Conservation (phyloP, 2,797 vertebrate species). For the Botia almorhae region DNA sequence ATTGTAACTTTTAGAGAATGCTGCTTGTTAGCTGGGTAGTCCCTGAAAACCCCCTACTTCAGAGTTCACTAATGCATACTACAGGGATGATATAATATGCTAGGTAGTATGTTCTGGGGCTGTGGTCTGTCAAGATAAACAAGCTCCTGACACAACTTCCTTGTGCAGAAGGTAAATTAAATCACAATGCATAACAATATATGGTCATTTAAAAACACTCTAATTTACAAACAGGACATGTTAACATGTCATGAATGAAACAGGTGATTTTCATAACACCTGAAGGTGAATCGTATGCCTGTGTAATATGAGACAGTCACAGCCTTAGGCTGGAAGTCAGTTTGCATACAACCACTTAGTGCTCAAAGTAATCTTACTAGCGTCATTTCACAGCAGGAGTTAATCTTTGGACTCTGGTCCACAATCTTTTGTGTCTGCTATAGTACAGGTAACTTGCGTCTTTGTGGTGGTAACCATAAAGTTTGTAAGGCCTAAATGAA, state of each 20-base stretch:
- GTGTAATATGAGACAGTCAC: conserved; percentile 13
- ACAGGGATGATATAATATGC: neutral
- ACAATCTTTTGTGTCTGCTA: conserved; percentile 4
- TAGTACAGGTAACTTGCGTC: neutral
- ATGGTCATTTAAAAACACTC: neutral
- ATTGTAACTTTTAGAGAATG: too few relatives aligned
- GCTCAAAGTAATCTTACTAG: neutral
- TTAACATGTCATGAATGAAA: neutral
- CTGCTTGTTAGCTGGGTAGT: too few relatives aligned
- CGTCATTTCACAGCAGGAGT: neutral
- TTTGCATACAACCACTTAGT: neutral
- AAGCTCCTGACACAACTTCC: neutral
- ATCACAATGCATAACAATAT: neutral
- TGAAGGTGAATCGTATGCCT: neutral
- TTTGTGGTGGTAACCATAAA: neutral
- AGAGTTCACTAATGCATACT: neutral
- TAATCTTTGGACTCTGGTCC: conserved; percentile 39
- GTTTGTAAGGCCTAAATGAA: conserved; percentile 16
- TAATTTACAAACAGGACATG: conserved; percentile 5
- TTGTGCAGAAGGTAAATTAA: neutral
- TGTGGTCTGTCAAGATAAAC: neutral
- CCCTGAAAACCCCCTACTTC: neutral
- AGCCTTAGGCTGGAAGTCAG: neutral
- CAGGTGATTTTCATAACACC: neutral
- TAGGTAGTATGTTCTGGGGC: neutral